Conservation (phyloP, 1,140 invertebrate genomes). For the Trachymyrmex septentrionalis region DNA sequence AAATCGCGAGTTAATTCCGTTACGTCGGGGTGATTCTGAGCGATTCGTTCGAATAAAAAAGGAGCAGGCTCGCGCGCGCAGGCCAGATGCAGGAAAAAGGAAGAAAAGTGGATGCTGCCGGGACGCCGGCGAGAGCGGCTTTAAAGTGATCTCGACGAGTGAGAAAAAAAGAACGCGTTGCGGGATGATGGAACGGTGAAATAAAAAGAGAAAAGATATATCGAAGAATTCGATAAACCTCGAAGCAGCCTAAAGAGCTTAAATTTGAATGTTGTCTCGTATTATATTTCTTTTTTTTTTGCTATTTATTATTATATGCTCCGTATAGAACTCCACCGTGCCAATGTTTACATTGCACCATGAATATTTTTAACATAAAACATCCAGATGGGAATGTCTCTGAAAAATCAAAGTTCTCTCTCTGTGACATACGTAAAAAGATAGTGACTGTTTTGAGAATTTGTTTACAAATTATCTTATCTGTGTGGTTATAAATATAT, state of each 20-base stretch:
- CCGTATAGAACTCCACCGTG: neutral
- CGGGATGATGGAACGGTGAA: conserved; percentile 67
- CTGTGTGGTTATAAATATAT: conserved; percentile 29
- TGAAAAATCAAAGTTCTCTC: conserved; percentile 10
- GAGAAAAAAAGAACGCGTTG: conserved; percentile 70
- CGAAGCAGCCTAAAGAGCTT: conserved; percentile 67
- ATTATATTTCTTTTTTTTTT: neutral
- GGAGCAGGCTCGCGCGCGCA: conserved; percentile 45
- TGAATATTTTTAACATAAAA: conserved; percentile 36
- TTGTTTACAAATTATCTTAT: conserved; percentile 42
- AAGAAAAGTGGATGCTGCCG: conserved; percentile 65
- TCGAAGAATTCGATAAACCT: conserved; percentile 80
- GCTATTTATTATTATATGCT: conserved; percentile 1
- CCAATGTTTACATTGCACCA: neutral
- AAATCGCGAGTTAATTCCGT: conserved; percentile 80
- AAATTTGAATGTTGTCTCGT: conserved; percentile 64
- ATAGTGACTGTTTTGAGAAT: neutral
- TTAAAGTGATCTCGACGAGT: conserved; percentile 76
- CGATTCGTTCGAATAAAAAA: conserved; percentile 61
- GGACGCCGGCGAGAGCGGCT: conserved; percentile 73
- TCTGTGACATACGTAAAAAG: neutral
- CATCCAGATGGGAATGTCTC: neutral
- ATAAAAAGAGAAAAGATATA: conserved; percentile 71
- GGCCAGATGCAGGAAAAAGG: conserved; percentile 65
- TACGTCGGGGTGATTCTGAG: conserved; percentile 75